A percentile compares a stretch with the other conserved stretches of the same genome.
phyloP scores from a whole-genome alignment of 1,140 invertebrate genomes.

The Coptotermes formosanus region DNA sequence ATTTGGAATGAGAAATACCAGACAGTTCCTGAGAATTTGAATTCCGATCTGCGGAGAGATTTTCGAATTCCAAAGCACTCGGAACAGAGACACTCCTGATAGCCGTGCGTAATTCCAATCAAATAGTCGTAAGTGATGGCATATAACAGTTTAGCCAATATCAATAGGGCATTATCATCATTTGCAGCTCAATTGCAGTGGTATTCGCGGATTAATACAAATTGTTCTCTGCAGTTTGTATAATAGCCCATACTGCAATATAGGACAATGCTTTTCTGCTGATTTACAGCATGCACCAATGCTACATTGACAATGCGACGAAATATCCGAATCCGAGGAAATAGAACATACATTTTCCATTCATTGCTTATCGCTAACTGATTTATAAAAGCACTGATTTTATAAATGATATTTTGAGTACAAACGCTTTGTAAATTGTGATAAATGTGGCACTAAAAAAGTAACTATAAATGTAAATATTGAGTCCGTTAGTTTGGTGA shows the following conservation, averaged over 20 bases:
- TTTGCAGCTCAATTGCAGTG: slow-evolving; percentile 9
- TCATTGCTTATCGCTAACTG: background rate
- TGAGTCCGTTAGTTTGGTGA: no score
- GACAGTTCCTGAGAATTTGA: no score
- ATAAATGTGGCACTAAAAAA: no score
- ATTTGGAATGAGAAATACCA: no score
- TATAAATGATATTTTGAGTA: no score
- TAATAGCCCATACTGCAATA: background rate
- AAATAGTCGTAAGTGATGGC: background rate
- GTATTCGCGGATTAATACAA: background rate
- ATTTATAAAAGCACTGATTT: background rate
- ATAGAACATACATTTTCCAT: background rate
- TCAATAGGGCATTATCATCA: slow-evolving; percentile 12
- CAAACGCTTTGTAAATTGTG: no score
- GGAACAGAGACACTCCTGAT: no score
- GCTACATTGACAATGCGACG: background rate
- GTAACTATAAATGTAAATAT: no score
- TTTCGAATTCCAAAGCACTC: no score
- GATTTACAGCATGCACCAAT: background rate
- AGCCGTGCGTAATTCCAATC: background rate
- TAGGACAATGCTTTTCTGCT: background rate
- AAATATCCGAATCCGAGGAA: background rate
- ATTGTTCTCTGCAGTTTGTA: background rate
- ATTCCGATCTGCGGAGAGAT: no score
- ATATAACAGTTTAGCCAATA: slow-evolving; percentile 10